phyloP scores from a whole-genome alignment of 2,888 invertebrate genomes.

The Aleiodes testaceus region DNA sequence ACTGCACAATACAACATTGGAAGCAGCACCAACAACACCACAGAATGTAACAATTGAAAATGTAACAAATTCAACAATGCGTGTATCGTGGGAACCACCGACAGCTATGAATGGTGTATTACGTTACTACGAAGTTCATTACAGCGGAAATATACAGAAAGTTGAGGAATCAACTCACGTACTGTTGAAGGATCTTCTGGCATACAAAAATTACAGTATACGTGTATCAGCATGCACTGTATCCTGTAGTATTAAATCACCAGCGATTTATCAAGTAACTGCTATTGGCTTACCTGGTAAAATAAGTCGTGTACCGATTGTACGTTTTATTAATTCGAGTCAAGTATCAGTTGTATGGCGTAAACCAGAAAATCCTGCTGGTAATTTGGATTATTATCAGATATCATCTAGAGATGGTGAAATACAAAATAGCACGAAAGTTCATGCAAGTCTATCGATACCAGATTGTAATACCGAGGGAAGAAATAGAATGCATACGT shows the following conservation, averaged over 20 bases:
- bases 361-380: slow-evolving; percentile 72
- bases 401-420: slow-evolving; percentile 70
- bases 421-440: slow-evolving; percentile 62
- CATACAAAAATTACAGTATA: slow-evolving; percentile 81
- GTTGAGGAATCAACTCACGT: slow-evolving; percentile 58
- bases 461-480: slow-evolving; percentile 68
- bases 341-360: slow-evolving; percentile 74
- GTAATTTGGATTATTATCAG: slow-evolving; percentile 74
- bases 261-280: slow-evolving; percentile 76
- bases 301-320: slow-evolving; percentile 67
- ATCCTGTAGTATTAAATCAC: slow-evolving; percentile 77
- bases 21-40: slow-evolving; percentile 81
- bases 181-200: slow-evolving; percentile 72
- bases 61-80: slow-evolving; percentile 78
- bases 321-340: slow-evolving; percentile 73
- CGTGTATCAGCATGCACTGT: slow-evolving; percentile 83
- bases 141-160: slow-evolving; percentile 63
- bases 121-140: slow-evolving; percentile 79
- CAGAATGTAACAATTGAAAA: slow-evolving; percentile 76
- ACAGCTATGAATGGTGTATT: slow-evolving; percentile 82
- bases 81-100: slow-evolving; percentile 82
- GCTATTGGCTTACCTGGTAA: slow-evolving; percentile 78
- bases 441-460: slow-evolving; percentile 64
- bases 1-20: slow-evolving; percentile 79
- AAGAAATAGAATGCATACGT: slow-evolving; percentile 62